phyloP scores from a whole-genome alignment of 2,888 invertebrate genomes.

The Rotaria socialis region DNA sequence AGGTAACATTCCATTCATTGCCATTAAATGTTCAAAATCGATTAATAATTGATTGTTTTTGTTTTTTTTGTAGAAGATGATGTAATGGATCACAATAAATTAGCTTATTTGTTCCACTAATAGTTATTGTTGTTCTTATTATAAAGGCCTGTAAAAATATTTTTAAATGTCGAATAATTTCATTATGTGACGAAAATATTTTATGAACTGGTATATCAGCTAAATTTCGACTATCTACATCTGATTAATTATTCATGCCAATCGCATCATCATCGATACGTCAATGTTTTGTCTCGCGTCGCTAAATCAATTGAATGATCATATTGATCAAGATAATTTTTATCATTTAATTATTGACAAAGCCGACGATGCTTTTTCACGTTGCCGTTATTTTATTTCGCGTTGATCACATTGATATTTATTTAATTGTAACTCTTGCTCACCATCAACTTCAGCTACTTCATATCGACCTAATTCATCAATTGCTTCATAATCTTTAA shows the following conservation, averaged over 20 bases:
- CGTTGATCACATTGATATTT: constrained; percentile 81
- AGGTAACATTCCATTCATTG: constrained; percentile 80
- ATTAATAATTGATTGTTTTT: constrained; percentile 76
- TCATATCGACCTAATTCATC: constrained; percentile 91
- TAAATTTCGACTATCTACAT: constrained; percentile 92
- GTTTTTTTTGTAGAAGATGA: constrained; percentile 77
- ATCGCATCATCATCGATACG: constrained; percentile 28
- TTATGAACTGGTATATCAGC: constrained; percentile 93
- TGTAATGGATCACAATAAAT: constrained; percentile 85
- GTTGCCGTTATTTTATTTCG: constrained; percentile 59
- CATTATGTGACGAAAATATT: constrained; percentile 84
- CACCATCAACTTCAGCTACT: constrained; percentile 74
- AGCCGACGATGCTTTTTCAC: constrained; percentile 67
- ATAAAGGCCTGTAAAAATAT: constrained; percentile 82
- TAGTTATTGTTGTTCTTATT: constrained; percentile 51
- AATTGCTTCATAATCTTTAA: constrained; percentile 89
- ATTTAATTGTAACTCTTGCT: constrained; percentile 64
- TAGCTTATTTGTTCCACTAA: constrained; percentile 78
- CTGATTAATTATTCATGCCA: constrained; percentile 62
- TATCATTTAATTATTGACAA: constrained; percentile 26
- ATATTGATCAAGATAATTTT: constrained; percentile 37
- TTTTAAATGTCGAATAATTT: constrained; percentile 84
- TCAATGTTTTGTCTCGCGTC: constrained; percentile 18
- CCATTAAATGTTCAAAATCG: constrained; percentile 83
- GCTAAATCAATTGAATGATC: background rate